phyloP scores from a whole-genome alignment of 2,888 invertebrate species.

The Leucoptera coffeella region DNA sequence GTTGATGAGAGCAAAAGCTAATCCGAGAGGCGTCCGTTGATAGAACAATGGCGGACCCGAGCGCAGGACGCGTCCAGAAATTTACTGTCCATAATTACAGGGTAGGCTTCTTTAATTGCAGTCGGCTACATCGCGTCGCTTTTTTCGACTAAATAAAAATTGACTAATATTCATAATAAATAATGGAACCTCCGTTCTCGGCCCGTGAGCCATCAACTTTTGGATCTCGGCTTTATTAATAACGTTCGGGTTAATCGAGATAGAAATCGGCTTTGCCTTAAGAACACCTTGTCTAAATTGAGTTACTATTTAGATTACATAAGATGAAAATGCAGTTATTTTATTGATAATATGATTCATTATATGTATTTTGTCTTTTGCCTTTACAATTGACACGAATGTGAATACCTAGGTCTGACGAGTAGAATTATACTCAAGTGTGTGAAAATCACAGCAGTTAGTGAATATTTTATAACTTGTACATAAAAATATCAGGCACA shows the following conservation, averaged over 20 bases:
- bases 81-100: constrained; percentile 84
- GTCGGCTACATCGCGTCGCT: constrained; percentile 42
- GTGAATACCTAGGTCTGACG: no score
- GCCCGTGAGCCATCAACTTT: constrained; percentile 24
- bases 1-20: constrained; percentile 19
- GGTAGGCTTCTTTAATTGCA: constrained; percentile 78
- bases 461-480: no score
- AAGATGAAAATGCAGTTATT: no score
- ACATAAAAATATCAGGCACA: no score
- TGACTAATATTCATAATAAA: constrained; percentile 55
- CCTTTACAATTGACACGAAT: no score
- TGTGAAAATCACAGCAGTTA: no score
- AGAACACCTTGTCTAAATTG: no score
- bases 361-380: no score
- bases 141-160: constrained; percentile 53
- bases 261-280: no score
- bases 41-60: constrained; percentile 31
- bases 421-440: no score
- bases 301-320: no score
- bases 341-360: no score
- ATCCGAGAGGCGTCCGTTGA: constrained; percentile 27
- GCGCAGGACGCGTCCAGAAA: constrained; percentile 62
- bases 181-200: constrained; percentile 46
- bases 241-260: constrained; percentile 17
- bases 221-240: constrained; percentile 38